Percentiles rank a stretch among this genome's conserved stretches.
Evolutionary conservation across 2,888 invertebrate genomes (phyloP).

Genomic region (Hedya salicella): DNA sequence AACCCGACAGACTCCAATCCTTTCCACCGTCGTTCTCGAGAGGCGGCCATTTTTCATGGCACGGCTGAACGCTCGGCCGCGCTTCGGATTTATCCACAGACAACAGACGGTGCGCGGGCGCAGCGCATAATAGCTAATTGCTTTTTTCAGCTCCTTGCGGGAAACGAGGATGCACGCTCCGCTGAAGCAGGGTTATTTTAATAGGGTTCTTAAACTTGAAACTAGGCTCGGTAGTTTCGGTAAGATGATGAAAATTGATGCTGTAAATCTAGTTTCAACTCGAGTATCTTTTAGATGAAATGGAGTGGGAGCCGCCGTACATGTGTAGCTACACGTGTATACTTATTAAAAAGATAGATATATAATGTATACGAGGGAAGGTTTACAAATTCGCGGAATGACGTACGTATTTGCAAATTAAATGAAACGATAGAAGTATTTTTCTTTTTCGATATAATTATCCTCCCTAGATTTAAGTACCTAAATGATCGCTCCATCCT

Average conservation of each 20-base stretch:
- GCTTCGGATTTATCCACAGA: slow-evolving; percentile 54
- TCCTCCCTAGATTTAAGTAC: too few relatives aligned
- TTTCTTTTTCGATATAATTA: too few relatives aligned
- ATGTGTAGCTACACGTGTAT: too few relatives aligned
- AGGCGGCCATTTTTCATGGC: slow-evolving; percentile 76
- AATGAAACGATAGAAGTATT: too few relatives aligned
- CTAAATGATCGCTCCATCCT: too few relatives aligned
- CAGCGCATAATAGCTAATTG: slow-evolving; percentile 79
- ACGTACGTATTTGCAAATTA: too few relatives aligned
- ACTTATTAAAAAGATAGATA: too few relatives aligned
- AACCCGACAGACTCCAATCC: not conserved
- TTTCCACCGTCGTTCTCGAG: not conserved
- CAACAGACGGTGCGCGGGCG: slow-evolving; percentile 31
- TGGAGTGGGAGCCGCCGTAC: not conserved
- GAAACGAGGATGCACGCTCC: slow-evolving; percentile 46
- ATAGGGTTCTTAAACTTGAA: slow-evolving; percentile 31
- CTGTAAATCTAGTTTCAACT: not conserved
- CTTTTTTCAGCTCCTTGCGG: slow-evolving; percentile 65
- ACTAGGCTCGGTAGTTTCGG: slow-evolving; percentile 4
- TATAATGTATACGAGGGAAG: too few relatives aligned
- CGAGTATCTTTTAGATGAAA: not conserved
- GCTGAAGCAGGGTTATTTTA: slow-evolving; percentile 36
- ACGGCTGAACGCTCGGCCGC: slow-evolving; percentile 73
- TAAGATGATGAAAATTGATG: not conserved
- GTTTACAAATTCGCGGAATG: too few relatives aligned